Base-by-base conservation (phyloP, 2,797 vertebrate species). In the Phrynocephalus forsythii region DNA sequence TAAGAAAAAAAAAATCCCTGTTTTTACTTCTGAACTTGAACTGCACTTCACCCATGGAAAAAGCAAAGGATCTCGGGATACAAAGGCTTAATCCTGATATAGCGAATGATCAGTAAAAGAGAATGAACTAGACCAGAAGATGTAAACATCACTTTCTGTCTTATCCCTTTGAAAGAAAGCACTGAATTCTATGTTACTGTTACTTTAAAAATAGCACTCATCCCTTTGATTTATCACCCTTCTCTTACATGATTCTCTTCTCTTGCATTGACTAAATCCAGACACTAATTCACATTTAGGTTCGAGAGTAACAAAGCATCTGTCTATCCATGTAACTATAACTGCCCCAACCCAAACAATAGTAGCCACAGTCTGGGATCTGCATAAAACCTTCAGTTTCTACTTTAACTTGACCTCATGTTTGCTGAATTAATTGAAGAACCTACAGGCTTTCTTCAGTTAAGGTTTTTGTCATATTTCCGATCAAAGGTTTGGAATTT, bases 101-200 rank as follows among this genome's bases (percentile, higher is more conserved):
- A 73, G 76, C 80, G 73, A 85, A 92, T 83, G 92, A 86, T 92
- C 85, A 90, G 86, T 75, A 85, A 87, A 83, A 89, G 0, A 91
- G 86, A 72, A 90, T 83, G 90, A 89, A 89, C 0, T 4, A 84
- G 86, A 89, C 50, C 13, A 13, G 86, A 91, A 90, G 92, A 90
- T 79, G 90, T 91, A 87, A 1, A 78, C 93, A 89, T 88, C 60
- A 83, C 81, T 77, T 91, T 83, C 79, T 84, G 1, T 86, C 52
- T 88, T 88, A 89, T 83, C 82, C 83, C 83, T 72, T 28, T 86
- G 92, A 91, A 95, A 94, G 85, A 93, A 86, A 82, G 13, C 63
- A 86, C 77, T 69, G 69, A 86, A 89, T 88, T 50, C 80, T 94
- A 67, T 83, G 63, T 63, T 81, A 89, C 15, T 80, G 83, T 63